Conservation (phyloP, 2,113 vertebrate genomes). For the Myotis davidii region DNA sequence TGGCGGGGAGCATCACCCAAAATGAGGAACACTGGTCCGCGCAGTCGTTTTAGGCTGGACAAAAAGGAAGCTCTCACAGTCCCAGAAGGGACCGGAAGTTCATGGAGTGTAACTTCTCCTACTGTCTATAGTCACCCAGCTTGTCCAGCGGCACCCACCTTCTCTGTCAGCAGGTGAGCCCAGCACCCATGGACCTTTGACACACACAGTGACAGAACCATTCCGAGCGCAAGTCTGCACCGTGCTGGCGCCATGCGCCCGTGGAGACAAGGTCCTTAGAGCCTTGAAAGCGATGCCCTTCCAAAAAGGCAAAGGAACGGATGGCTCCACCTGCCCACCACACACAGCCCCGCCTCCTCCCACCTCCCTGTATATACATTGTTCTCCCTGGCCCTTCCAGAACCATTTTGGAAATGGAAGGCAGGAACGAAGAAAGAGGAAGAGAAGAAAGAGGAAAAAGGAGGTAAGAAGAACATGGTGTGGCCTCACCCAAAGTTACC, state of each 20-base stretch:
- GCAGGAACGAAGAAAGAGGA: constrained; percentile 69
- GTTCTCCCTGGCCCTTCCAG: constrained; percentile 74
- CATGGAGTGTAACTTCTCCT: not conserved
- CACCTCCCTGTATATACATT: constrained; percentile 27
- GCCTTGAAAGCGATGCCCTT: not conserved
- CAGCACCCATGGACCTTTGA: accelerated
- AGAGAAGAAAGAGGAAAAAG: constrained; percentile 66
- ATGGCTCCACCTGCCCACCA: not conserved
- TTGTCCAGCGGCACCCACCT: not conserved
- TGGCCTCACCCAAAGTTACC: not conserved
- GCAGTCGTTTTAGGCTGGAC: not conserved
- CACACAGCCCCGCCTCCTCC: not conserved
- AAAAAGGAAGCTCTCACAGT: not conserved
- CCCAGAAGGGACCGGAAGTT: not conserved
- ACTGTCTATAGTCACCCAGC: not conserved
- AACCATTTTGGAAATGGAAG: constrained; percentile 64
- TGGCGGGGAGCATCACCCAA: not conserved
- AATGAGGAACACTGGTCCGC: not conserved
- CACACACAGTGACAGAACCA: constrained; percentile 62
- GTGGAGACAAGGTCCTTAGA: not conserved
- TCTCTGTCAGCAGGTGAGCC: not conserved
- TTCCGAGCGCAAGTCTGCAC: not conserved
- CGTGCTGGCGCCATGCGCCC: accelerated
- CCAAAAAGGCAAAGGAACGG: not conserved
- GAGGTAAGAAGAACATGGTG: constrained; percentile 45